These are phyloP conservation scores for Dissostichus mawsoni DNA, from an alignment of 2,113 vertebrate species.

Conservation along the genomic window DNA sequence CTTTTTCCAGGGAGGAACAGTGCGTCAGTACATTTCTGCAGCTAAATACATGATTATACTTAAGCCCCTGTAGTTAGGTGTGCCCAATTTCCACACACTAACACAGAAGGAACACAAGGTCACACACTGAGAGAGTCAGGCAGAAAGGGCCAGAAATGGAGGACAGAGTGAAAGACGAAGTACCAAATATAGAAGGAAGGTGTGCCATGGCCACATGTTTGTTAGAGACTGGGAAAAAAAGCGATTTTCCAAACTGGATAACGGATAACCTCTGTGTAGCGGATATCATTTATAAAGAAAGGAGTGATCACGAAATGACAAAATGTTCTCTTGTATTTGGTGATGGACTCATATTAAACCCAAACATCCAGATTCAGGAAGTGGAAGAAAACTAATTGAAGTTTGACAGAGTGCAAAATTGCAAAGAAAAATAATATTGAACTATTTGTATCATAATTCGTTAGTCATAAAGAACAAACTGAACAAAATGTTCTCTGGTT, in stretches of 20 bases:
- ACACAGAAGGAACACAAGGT: slow-evolving; percentile 79
- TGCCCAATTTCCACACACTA: slow-evolving; percentile 85
- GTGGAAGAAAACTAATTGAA: neutral
- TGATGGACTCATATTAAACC: slow-evolving; percentile 37
- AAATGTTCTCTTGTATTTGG: slow-evolving; percentile 18
- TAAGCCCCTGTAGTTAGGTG: slow-evolving; percentile 85
- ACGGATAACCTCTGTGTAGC: slow-evolving; percentile 13
- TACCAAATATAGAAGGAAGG: slow-evolving; percentile 47
- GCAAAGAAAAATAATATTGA: neutral
- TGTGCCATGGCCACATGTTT: slow-evolving; percentile 43
- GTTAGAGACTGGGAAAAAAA: slow-evolving; percentile 12
- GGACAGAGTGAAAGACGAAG: slow-evolving; percentile 59
- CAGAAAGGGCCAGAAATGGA: slow-evolving; percentile 61
- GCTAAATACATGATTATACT: slow-evolving; percentile 85
- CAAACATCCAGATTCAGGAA: neutral
- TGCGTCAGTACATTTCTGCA: slow-evolving; percentile 79
- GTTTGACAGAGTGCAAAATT: neutral
- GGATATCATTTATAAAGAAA: slow-evolving; percentile 10
- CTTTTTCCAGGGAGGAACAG: slow-evolving; percentile 82
- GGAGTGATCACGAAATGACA: slow-evolving; percentile 13
- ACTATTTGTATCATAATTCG: neutral
- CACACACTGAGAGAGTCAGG: slow-evolving; percentile 64
- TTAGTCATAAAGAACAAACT: too few relatives aligned
- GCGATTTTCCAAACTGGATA: slow-evolving; percentile 41
- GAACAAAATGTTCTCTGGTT: too few relatives aligned